A percentile compares a stretch with the other conserved stretches of the same genome.
Evolutionary conservation across 2,797 vertebrate species (phyloP).

Genomic region (Siniperca scherzeri): DNA sequence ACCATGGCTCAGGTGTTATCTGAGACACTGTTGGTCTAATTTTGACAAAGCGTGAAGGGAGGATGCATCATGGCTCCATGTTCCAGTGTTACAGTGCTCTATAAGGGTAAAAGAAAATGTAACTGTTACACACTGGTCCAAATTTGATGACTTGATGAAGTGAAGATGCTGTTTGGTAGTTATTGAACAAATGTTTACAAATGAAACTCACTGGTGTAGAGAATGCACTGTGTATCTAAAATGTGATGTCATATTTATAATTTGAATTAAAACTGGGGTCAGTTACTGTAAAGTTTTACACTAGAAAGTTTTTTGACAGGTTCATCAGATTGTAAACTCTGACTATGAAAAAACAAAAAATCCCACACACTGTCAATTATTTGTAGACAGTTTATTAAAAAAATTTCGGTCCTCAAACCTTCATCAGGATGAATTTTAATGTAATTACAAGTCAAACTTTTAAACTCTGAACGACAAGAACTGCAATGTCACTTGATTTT

Average conservation of each 20-base stretch:
- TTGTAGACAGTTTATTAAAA: not conserved
- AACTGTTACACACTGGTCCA: not conserved
- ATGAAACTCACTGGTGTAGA: not conserved
- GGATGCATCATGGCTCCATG: not conserved
- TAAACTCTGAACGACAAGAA: not conserved
- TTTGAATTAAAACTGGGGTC: not conserved
- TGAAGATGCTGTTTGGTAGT: not conserved
- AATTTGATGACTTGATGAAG: slow-evolving; percentile 1
- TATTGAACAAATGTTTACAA: not conserved
- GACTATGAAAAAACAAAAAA: not conserved
- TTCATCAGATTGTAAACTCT: not conserved
- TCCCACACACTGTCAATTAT: not conserved
- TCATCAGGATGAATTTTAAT: not conserved
- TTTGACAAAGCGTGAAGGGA: slow-evolving; percentile 36
- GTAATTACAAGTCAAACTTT: not conserved
- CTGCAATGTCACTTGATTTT: not conserved
- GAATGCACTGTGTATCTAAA: not conserved
- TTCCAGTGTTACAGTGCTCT: slow-evolving; percentile 1
- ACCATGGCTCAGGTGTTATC: slow-evolving; percentile 52
- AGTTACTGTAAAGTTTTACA: not conserved
- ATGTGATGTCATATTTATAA: not conserved
- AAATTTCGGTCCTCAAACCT: not conserved
- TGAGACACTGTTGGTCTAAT: slow-evolving; percentile 54
- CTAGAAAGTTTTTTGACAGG: not conserved
- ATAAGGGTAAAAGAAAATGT: not conserved